A percentile compares a stretch with the other conserved stretches of the same genome.
Conservation (phyloP, 2,797 vertebrate species). For the Rhinatrema bivittatum region DNA sequence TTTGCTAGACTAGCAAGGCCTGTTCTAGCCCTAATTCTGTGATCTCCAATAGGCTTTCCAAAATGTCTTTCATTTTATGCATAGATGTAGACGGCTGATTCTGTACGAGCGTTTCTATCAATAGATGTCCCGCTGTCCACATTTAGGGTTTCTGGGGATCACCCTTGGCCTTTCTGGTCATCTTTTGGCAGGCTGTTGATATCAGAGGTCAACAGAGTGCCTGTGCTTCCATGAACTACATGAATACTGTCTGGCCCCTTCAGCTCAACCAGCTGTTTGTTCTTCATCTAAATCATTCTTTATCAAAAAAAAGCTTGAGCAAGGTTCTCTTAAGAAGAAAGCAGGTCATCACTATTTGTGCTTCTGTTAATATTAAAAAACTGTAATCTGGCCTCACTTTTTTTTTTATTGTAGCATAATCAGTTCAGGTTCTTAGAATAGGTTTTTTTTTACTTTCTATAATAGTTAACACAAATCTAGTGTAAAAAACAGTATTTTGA, state of each 20-base stretch:
- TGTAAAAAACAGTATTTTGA: too few relatives aligned
- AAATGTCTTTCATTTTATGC: conserved; percentile 84
- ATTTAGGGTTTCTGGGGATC: conserved; percentile 83
- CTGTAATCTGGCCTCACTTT: too few relatives aligned
- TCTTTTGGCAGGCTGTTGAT: conserved; percentile 95
- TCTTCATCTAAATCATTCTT: conserved; percentile 85
- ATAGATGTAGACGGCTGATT: conserved; percentile 91
- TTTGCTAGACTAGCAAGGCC: conserved; percentile 62
- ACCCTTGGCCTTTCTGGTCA: conserved; percentile 87
- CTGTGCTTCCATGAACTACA: conserved; percentile 86
- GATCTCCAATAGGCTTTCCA: conserved; percentile 86
- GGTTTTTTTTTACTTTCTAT: too few relatives aligned
- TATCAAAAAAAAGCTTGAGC: too few relatives aligned
- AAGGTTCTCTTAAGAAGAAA: too few relatives aligned
- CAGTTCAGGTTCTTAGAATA: too few relatives aligned
- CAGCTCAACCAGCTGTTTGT: conserved; percentile 85
- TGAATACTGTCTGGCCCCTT: conserved; percentile 86
- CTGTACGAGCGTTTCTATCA: conserved; percentile 85
- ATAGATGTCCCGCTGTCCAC: conserved; percentile 67
- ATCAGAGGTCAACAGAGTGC: conserved; percentile 87
- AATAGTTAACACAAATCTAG: too few relatives aligned
- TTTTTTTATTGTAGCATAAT: too few relatives aligned
- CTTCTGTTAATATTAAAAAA: too few relatives aligned
- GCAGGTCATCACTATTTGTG: too few relatives aligned
- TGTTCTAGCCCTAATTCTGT: conserved; percentile 88